Evolutionary conservation across 1,140 invertebrate species (phyloP).

Genomic region (Aradophagus sp.): DNA sequence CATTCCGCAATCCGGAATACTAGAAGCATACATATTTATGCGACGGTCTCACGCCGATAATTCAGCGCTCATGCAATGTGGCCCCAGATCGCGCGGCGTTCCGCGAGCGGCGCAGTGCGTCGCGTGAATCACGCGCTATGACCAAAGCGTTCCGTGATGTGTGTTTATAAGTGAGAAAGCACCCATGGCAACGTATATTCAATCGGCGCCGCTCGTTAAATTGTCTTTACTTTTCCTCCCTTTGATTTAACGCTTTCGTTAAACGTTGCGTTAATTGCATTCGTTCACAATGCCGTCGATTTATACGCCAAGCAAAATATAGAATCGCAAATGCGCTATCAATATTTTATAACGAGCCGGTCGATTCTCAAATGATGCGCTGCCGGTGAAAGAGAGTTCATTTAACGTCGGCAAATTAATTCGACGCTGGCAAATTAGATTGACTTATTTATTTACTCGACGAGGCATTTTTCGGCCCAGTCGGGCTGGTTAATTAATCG

Average conservation of each 20-base stretch:
- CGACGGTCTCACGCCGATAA: conserved; percentile 66
- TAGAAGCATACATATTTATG: conserved; percentile 71
- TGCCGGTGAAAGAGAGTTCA: conserved; percentile 1
- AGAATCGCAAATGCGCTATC: conserved; percentile 33
- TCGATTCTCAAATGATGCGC: conserved; percentile 19
- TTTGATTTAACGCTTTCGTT: conserved; percentile 47
- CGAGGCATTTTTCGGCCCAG: conserved; percentile 13
- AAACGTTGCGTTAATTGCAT: conserved; percentile 47
- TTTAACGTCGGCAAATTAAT: conserved; percentile 29
- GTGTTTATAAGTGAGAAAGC: conserved; percentile 50
- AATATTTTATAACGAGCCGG: conserved; percentile 28
- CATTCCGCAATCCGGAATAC: conserved; percentile 70
- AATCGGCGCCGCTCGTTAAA: conserved; percentile 40
- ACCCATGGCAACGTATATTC: conserved; percentile 21
- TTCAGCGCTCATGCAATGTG: conserved; percentile 70
- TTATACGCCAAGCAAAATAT: conserved; percentile 20
- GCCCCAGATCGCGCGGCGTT: conserved; percentile 45
- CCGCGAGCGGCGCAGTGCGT: conserved; percentile 33
- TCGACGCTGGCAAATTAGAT: conserved; percentile 1
- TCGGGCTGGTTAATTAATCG: too few species aligned
- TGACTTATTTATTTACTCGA: conserved; percentile 39
- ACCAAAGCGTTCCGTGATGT: conserved; percentile 52
- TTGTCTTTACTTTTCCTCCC: conserved; percentile 40
- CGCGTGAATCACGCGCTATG: conserved; percentile 55
- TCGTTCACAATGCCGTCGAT: conserved; percentile 13